Conservation (phyloP, 2,113 vertebrate species). For the Nerophis ophidion region DNA sequence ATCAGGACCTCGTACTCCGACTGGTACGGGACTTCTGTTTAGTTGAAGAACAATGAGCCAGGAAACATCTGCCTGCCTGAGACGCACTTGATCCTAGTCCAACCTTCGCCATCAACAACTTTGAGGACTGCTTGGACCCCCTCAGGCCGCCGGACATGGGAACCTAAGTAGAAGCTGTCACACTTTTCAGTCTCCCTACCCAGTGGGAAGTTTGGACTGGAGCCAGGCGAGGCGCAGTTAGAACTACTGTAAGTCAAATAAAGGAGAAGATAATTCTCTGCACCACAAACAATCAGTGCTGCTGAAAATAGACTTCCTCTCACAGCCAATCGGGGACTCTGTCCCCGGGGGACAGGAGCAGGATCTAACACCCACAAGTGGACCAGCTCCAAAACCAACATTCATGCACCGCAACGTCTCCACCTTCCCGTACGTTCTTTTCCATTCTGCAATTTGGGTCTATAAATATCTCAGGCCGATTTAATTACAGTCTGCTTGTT, state of each 20-base stretch:
- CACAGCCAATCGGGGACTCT: slow-evolving; percentile 6
- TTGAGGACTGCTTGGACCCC: background rate
- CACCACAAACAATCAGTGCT: slow-evolving; percentile 14
- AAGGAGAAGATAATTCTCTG: background rate
- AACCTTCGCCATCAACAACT: slow-evolving; percentile 22
- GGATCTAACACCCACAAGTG: slow-evolving; percentile 9
- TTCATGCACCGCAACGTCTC: background rate
- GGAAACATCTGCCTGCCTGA: slow-evolving; percentile 64
- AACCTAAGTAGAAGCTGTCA: background rate
- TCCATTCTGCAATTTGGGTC: slow-evolving; percentile 30
- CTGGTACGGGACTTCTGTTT: slow-evolving; percentile 56
- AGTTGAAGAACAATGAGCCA: slow-evolving; percentile 63
- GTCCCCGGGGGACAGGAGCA: background rate
- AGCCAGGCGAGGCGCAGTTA: too few species aligned
- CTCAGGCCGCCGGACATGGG: background rate
- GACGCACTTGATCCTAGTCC: slow-evolving; percentile 30
- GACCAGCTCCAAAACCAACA: background rate
- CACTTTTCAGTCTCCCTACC: too few species aligned
- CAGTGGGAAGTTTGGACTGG: too few species aligned
- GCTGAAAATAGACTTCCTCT: slow-evolving; percentile 38
- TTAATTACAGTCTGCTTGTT: slow-evolving; percentile 51
- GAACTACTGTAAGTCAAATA: too few species aligned
- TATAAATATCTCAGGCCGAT: slow-evolving; percentile 55
- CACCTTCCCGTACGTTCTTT: slow-evolving; percentile 48
- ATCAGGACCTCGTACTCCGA: slow-evolving; percentile 11